Conservation (phyloP, 2,888 invertebrate species). For the Amphimallon solstitiale region DNA sequence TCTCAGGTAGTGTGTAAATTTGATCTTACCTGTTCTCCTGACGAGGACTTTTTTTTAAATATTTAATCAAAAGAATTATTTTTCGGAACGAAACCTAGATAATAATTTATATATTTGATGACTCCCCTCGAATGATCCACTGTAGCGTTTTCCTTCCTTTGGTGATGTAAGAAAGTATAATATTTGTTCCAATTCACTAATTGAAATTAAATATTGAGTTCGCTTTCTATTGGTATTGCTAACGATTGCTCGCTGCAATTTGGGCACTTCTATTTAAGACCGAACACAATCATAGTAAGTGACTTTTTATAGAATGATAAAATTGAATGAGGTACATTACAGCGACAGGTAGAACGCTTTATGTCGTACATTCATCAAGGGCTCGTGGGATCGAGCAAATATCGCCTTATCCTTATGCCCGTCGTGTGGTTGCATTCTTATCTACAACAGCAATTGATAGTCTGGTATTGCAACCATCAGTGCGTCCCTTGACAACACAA, state of each 20-base stretch:
- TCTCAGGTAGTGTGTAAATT: too few species aligned
- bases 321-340: constrained; percentile 42
- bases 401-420: constrained; percentile 26
- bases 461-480: constrained; percentile 37
- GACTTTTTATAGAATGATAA: constrained; percentile 46
- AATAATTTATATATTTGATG: too few species aligned
- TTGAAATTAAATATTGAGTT: constrained; percentile 30
- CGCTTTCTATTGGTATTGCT: constrained; percentile 11
- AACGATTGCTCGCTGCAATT: constrained; percentile 21
- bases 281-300: constrained; percentile 44
- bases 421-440: constrained; percentile 38
- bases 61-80: too few species aligned
- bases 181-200: constrained; percentile 24
- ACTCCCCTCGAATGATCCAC: too few species aligned
- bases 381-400: constrained; percentile 33
- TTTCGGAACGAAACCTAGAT: too few species aligned
- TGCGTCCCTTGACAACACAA: constrained; percentile 32
- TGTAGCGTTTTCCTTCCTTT: too few species aligned
- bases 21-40: too few species aligned
- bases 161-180: background rate
- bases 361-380: constrained; percentile 39
- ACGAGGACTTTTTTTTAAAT: too few species aligned
- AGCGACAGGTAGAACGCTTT: constrained; percentile 39
- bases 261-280: constrained; percentile 26
- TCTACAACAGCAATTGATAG: constrained; percentile 39